Percentiles rank a stretch among this genome's conserved stretches.
Conservation (phyloP, 1,140 invertebrate genomes). For the Gryon sp. region DNA sequence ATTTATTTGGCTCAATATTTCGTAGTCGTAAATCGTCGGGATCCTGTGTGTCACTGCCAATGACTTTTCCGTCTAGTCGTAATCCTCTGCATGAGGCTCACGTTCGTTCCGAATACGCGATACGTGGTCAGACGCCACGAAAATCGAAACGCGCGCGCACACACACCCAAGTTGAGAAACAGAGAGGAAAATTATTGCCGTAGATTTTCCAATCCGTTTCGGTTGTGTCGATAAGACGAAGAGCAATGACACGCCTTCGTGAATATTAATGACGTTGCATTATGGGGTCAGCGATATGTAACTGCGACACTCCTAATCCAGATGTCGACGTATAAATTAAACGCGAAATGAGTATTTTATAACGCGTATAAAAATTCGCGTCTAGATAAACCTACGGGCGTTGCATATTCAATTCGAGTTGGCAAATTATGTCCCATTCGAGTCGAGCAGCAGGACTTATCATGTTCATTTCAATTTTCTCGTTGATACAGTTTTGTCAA, state of each 20-base stretch:
- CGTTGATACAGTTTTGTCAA: conserved; percentile 6
- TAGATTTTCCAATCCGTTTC: conserved; percentile 67
- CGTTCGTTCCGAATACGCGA: conserved; percentile 65
- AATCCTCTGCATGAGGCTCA: conserved; percentile 68
- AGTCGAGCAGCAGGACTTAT: not conserved
- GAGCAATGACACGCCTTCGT: conserved; percentile 51
- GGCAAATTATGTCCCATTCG: conserved; percentile 6
- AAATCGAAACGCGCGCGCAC: conserved; percentile 57
- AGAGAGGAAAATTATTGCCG: conserved; percentile 64
- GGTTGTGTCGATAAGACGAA: conserved; percentile 67
- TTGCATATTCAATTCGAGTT: conserved; percentile 8
- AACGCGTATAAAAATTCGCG: conserved; percentile 13
- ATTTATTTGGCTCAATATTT: conserved; percentile 57
- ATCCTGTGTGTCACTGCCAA: conserved; percentile 48
- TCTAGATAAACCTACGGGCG: conserved; percentile 10
- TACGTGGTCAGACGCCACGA: conserved; percentile 59
- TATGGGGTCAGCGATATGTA: conserved; percentile 33
- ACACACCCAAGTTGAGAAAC: conserved; percentile 52
- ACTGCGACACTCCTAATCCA: conserved; percentile 10
- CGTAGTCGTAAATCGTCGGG: conserved; percentile 50
- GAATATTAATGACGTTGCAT: conserved; percentile 55
- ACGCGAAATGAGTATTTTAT: conserved; percentile 13
- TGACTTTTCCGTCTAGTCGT: conserved; percentile 65
- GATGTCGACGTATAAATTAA: conserved; percentile 18
- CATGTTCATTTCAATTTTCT: conserved; percentile 15